Conservation (phyloP, 1,140 invertebrate species). For the Drosophila pallidifrons region DNA sequence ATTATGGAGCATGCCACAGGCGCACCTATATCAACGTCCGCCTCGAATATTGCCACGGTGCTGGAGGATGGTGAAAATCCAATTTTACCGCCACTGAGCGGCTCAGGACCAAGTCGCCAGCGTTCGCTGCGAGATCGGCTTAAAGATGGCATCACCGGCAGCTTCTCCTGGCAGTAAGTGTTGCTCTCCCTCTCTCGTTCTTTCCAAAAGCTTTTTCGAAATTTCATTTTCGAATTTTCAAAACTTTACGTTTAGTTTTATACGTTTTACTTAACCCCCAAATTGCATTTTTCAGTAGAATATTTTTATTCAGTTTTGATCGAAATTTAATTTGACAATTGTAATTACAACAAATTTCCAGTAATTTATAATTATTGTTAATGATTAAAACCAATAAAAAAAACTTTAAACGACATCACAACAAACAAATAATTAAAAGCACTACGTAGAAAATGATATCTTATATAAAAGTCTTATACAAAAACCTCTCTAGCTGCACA, state of each 20-base stretch:
- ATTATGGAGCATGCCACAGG: conserved; percentile 78
- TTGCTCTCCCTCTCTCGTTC: conserved; percentile 23
- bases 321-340: conserved; percentile 26
- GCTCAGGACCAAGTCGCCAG: conserved; percentile 88
- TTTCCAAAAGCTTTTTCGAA: conserved; percentile 36
- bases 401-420: conserved; percentile 7
- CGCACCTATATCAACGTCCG: conserved; percentile 75
- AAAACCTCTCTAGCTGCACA: conserved; percentile 32
- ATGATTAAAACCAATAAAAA: conserved; percentile 6
- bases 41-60: conserved; percentile 77
- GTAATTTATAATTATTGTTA: conserved; percentile 11
- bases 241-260: conserved; percentile 12
- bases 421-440: conserved; percentile 6
- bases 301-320: conserved; percentile 17
- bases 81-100: conserved; percentile 81
- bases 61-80: conserved; percentile 76
- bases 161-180: conserved; percentile 92
- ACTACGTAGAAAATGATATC: conserved; percentile 28
- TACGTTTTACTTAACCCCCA: conserved; percentile 6
- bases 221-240: conserved; percentile 42
- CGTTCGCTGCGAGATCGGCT: conserved; percentile 90
- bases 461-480: conserved; percentile 33
- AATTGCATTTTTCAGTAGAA: conserved; percentile 52
- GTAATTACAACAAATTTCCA: conserved; percentile 19
- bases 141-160: conserved; percentile 90